phyloP scores from a whole-genome alignment of 2,888 invertebrate species.

The Notodonta dromedarius region DNA sequence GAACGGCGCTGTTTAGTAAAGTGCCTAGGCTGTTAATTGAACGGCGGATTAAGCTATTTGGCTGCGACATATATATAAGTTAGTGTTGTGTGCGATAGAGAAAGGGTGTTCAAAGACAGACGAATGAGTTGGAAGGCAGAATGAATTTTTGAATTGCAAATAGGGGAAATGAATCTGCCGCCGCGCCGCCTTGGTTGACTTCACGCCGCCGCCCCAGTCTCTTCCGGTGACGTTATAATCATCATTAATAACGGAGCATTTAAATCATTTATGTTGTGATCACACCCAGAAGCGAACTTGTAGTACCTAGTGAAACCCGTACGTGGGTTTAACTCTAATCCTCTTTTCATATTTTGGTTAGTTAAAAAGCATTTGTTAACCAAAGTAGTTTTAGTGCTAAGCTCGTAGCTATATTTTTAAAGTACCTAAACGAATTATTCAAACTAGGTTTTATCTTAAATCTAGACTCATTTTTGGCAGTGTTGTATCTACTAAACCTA shows the following conservation, averaged over 20 bases:
- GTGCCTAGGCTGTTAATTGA: too few species aligned
- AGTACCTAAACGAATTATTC: conserved; percentile 28
- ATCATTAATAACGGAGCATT: conserved; percentile 76
- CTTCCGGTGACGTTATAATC: conserved; percentile 75
- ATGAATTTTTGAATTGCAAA: conserved; percentile 82
- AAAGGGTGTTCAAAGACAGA: conserved; percentile 46
- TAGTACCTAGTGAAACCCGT: conserved; percentile 42
- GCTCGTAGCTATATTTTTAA: conserved; percentile 22
- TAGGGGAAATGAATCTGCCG: conserved; percentile 76
- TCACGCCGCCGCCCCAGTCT: conserved; percentile 54
- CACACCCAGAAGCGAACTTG: conserved; percentile 64
- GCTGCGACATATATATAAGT: too few species aligned
- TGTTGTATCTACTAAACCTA: conserved; percentile 14
- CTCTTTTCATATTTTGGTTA: conserved; percentile 35
- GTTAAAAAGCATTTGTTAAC: conserved; percentile 43
- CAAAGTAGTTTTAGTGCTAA: conserved; percentile 40
- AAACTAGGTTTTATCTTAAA: conserved; percentile 7
- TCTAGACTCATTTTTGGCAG: conserved; percentile 16
- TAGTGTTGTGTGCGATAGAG: conserved; percentile 44
- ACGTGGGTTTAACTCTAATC: conserved; percentile 39
- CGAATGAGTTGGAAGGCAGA: conserved; percentile 58
- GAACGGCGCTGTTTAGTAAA: too few species aligned
- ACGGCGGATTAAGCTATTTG: too few species aligned
- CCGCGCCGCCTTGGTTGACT: conserved; percentile 60
- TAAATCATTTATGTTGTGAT: conserved; percentile 76